These are phyloP conservation scores for Flexamia atlantica DNA, from an alignment of 2,888 invertebrate species.

Conservation along the genomic window DNA sequence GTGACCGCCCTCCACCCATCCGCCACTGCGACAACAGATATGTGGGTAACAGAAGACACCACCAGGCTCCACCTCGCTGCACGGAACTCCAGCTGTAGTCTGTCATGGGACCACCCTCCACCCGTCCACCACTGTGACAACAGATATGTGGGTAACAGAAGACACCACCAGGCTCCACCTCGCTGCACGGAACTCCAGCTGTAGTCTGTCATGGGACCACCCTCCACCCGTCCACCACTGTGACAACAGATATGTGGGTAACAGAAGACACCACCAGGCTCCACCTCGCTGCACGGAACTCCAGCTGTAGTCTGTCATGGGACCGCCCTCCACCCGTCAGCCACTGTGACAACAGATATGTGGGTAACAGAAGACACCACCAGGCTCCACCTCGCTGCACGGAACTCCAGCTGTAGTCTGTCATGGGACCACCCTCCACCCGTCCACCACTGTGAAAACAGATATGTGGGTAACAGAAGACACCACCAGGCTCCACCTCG, in stretches of 20 bases:
- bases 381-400: neutral
- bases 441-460: no score
- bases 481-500: neutral
- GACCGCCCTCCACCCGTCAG: constrained; percentile 79
- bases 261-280: constrained; percentile 69
- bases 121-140: constrained; percentile 79
- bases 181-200: constrained; percentile 80
- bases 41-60: constrained; percentile 67
- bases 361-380: neutral
- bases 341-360: constrained; percentile 75
- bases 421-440: neutral
- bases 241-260: constrained; percentile 68
- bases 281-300: constrained; percentile 80
- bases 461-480: no score
- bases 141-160: constrained; percentile 67
- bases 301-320: constrained; percentile 79
- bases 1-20: constrained; percentile 79
- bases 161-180: constrained; percentile 75
- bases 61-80: constrained; percentile 77
- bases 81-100: constrained; percentile 79
- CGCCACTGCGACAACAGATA: constrained; percentile 76
- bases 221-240: constrained; percentile 82
- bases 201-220: constrained; percentile 79
- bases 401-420: neutral
- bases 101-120: constrained; percentile 80